phyloP scores from a whole-genome alignment of 2,113 vertebrate genomes.

The Riparia riparia region DNA sequence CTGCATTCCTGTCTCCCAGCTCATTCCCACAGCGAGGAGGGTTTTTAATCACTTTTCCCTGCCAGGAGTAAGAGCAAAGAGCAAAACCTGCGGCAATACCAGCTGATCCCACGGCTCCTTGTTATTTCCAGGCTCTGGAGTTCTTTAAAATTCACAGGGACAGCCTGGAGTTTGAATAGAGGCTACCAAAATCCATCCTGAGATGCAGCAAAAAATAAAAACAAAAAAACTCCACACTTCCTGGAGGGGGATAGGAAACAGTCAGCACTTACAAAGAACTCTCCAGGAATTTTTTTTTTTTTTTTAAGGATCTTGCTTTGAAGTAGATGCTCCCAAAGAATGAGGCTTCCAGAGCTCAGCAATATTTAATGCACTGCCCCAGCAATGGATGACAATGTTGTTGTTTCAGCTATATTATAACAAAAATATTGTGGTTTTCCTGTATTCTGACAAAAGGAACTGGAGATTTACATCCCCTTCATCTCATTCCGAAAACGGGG shows the following conservation, averaged over 20 bases:
- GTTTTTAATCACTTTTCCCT: constrained; percentile 22
- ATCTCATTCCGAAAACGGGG: constrained; percentile 41
- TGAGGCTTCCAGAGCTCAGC: constrained; percentile 48
- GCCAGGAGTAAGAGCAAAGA: constrained; percentile 12
- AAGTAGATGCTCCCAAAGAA: constrained; percentile 54
- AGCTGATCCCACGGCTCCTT: background rate
- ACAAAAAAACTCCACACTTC: background rate
- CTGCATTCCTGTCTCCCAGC: background rate
- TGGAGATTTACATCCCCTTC: constrained; percentile 48
- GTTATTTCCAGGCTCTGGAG: constrained; percentile 6
- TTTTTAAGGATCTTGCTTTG: constrained; percentile 47
- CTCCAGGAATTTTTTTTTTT: background rate
- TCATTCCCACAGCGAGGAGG: background rate
- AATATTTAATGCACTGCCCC: constrained; percentile 40
- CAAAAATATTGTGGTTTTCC: constrained; percentile 72
- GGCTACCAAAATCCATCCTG: background rate
- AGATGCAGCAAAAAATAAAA: background rate
- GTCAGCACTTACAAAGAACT: constrained; percentile 40
- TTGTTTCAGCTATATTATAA: constrained; percentile 70
- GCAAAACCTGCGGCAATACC: constrained; percentile 32
- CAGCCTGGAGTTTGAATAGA: background rate
- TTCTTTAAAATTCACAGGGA: constrained; percentile 32
- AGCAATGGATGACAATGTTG: constrained; percentile 33
- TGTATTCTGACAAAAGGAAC: constrained; percentile 24
- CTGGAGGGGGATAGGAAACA: constrained; percentile 62